phyloP scores from a whole-genome alignment of 2,888 invertebrate species.

The Cephus pygmeus region DNA sequence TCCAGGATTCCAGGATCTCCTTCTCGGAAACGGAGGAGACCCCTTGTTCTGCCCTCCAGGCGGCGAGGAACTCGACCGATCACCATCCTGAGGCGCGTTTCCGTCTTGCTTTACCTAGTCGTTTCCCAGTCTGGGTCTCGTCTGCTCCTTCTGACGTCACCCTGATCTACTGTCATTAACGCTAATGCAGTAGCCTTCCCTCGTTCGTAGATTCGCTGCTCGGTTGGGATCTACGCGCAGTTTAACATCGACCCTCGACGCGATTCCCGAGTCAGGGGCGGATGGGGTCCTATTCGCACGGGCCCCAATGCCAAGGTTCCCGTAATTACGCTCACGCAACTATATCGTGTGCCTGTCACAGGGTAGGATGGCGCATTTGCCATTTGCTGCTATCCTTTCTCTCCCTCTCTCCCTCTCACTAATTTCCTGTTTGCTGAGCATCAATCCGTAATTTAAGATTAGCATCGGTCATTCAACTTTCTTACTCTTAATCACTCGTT shows the following conservation, averaged over 20 bases:
- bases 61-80: neutral
- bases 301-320: slow-evolving; percentile 36
- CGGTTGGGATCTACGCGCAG: slow-evolving; percentile 32
- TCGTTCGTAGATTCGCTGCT: slow-evolving; percentile 13
- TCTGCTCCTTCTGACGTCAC: slow-evolving; percentile 13
- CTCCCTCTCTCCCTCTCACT: neutral
- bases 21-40: neutral
- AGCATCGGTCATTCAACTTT: too few relatives aligned
- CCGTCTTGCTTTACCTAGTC: slow-evolving; percentile 11
- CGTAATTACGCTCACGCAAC: slow-evolving; percentile 33
- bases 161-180: slow-evolving; percentile 1
- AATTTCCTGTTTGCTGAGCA: too few relatives aligned
- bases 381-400: neutral
- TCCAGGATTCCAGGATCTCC: neutral
- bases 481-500: too few relatives aligned
- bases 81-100: slow-evolving; percentile 13
- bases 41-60: neutral
- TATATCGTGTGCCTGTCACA: neutral
- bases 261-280: neutral
- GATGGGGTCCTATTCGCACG: neutral
- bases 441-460: too few relatives aligned
- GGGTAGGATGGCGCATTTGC: neutral
- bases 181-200: slow-evolving; percentile 6
- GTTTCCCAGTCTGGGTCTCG: slow-evolving; percentile 14
- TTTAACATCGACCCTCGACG: slow-evolving; percentile 25